phyloP scores from a whole-genome alignment of 2,888 invertebrate genomes.

The Leucophenga maculata region DNA sequence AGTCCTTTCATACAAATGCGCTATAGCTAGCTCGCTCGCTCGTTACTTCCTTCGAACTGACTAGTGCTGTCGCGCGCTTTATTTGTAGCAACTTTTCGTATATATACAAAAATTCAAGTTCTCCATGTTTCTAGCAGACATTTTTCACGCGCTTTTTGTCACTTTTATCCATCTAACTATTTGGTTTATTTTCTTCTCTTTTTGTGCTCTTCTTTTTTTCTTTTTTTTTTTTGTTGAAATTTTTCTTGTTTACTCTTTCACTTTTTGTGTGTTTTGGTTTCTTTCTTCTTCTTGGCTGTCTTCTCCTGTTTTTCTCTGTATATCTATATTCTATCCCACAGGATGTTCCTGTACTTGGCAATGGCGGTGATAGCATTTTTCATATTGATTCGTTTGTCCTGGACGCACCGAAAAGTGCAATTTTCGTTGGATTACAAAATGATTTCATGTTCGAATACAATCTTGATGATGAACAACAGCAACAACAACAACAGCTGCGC shows the following conservation, averaged over 20 bases:
- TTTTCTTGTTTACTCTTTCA: neutral
- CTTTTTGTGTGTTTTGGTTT: slow-evolving; percentile 24
- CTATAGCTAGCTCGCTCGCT: neutral
- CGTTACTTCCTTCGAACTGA: neutral
- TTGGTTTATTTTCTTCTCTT: neutral
- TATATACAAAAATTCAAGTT: too few relatives aligned
- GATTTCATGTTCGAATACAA: slow-evolving; percentile 63
- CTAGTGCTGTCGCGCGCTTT: slow-evolving; percentile 19
- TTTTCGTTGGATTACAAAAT: slow-evolving; percentile 70
- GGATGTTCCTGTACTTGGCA: slow-evolving; percentile 64
- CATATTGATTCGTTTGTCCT: slow-evolving; percentile 70
- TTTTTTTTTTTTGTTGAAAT: neutral
- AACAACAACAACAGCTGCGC: slow-evolving; percentile 5
- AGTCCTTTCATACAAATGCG: too few relatives aligned
- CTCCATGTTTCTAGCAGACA: neutral
- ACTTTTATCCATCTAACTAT: neutral
- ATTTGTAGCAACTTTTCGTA: neutral
- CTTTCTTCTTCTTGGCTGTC: slow-evolving; percentile 37
- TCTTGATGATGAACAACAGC: slow-evolving; percentile 36
- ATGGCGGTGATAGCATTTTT: slow-evolving; percentile 62
- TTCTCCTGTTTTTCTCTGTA: slow-evolving; percentile 51
- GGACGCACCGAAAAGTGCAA: slow-evolving; percentile 69
- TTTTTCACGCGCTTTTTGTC: neutral
- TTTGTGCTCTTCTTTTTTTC: neutral
- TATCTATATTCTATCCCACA: slow-evolving; percentile 63